Evolutionary conservation across 2,797 vertebrate genomes (phyloP).

Genomic region (Anableps anableps): DNA sequence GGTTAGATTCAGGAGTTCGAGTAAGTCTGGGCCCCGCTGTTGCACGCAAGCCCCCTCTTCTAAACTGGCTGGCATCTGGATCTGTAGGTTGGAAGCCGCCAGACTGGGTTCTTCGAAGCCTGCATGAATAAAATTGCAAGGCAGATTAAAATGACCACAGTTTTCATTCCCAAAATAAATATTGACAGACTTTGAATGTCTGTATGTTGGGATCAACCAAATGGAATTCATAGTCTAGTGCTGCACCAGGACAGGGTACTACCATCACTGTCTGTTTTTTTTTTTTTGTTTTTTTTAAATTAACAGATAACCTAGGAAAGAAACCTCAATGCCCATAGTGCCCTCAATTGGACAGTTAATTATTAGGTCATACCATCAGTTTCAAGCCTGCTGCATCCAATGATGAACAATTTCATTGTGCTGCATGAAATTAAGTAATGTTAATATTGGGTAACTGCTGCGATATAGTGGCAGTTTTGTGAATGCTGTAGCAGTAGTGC

Average conservation of each 20-base stretch:
- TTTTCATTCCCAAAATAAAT: constrained; percentile 17
- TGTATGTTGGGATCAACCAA: neutral
- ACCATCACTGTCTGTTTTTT: neutral
- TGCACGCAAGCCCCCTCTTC: constrained; percentile 91
- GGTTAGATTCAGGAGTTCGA: constrained; percentile 85
- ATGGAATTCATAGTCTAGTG: neutral
- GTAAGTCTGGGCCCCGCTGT: constrained; percentile 94
- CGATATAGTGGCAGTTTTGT: too few relatives aligned
- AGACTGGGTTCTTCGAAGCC: constrained; percentile 94
- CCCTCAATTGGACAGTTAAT: neutral
- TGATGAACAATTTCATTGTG: too few relatives aligned
- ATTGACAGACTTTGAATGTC: neutral
- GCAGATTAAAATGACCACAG: neutral
- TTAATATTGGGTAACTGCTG: too few relatives aligned
- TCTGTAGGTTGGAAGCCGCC: constrained; percentile 89
- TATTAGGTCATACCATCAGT: neutral
- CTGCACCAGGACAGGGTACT: neutral
- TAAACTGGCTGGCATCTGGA: constrained; percentile 87
- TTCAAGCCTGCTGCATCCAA: neutral
- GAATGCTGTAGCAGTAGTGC: too few relatives aligned
- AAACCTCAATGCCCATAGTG: neutral
- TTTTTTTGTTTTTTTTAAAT: neutral
- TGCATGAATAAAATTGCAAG: constrained; percentile 52
- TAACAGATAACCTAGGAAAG: neutral
- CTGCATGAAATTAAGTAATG: too few relatives aligned